Base-by-base conservation (phyloP, 2,797 vertebrate genomes). In the Crenichthys baileyi region DNA sequence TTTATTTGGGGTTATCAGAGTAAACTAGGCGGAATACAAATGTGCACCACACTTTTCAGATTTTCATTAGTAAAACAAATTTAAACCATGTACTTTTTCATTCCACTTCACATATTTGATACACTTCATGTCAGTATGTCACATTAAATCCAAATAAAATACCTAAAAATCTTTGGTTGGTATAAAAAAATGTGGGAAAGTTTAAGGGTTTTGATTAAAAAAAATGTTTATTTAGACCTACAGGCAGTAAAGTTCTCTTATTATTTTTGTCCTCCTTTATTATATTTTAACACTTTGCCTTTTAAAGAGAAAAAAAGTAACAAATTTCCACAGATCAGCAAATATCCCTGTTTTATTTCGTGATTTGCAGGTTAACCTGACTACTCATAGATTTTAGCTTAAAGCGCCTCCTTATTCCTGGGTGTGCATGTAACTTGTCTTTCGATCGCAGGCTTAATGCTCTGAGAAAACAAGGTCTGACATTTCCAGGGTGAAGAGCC, bases 391-490 rank as follows among this genome's bases (percentile, higher is more conserved):
- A 24, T 41, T 24, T 4, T 11, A 46, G 50, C 39, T 8, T 29
- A 56, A 29, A 46, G 50, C 53, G n/a, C 3, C 12, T 24, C 36
- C 16, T 39, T 16, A 7, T 65, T 22, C 48, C 67, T 46, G 67
- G 24, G 5, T 46, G 5, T 46, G n/a, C 16, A 13, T 5, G 15
- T 18, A 26, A 48, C 68, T 55, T 29, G 5, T 50, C 36, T 75
- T 26, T 63, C 51, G 31, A 56, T 20, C 36, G 60, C 31, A 31
- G 70, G 26, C 61, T 73, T 91, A 95, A 92, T 90, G 85, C 89
- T 90, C 89, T 92, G 93, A 90, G 63, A 81, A 83, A 91, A 89
- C 84, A 90, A 39, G 31, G 85, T 85, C 46, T 85, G 89, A 85
- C 81, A 72, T 82, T 81, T 81, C 8, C 73, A 60, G 80, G 84